Conservation (phyloP, 2,113 vertebrate species). For the Gymnobelideus leadbeateri region DNA sequence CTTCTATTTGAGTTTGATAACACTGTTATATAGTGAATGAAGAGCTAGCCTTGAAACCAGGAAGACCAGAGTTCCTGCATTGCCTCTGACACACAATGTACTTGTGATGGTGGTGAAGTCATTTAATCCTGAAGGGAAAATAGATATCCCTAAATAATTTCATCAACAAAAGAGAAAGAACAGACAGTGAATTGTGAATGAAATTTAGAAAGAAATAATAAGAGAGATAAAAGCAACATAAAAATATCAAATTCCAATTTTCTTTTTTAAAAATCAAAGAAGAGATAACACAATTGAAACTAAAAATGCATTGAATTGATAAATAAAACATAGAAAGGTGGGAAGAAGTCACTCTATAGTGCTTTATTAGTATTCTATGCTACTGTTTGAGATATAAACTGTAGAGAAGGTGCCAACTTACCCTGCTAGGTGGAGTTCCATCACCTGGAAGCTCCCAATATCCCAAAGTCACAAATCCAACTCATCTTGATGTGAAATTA, state of each 20-base stretch:
- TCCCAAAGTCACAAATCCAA: not conserved
- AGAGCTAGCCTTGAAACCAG: not conserved
- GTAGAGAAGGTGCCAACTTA: not conserved
- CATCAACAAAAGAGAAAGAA: not conserved
- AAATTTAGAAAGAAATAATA: not conserved
- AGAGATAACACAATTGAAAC: not conserved
- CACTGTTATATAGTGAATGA: not conserved
- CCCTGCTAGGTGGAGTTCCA: not conserved
- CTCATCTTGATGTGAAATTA: not conserved
- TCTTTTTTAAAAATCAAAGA: not conserved
- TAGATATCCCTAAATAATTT: not conserved
- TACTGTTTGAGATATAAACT: not conserved
- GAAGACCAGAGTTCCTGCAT: not conserved
- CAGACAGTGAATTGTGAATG: not conserved
- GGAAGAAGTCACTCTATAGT: not conserved
- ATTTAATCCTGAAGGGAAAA: not conserved
- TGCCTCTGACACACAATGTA: not conserved
- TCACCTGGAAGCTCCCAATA: not conserved
- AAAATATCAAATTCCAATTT: not conserved
- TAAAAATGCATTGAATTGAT: not conserved
- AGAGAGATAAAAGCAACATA: not conserved
- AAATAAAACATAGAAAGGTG: not conserved
- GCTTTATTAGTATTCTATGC: not conserved
- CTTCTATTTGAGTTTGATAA: not conserved
- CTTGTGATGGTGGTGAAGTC: not conserved